phyloP scores from a whole-genome alignment of 2,888 invertebrate species.

The Ochropleura plecta region DNA sequence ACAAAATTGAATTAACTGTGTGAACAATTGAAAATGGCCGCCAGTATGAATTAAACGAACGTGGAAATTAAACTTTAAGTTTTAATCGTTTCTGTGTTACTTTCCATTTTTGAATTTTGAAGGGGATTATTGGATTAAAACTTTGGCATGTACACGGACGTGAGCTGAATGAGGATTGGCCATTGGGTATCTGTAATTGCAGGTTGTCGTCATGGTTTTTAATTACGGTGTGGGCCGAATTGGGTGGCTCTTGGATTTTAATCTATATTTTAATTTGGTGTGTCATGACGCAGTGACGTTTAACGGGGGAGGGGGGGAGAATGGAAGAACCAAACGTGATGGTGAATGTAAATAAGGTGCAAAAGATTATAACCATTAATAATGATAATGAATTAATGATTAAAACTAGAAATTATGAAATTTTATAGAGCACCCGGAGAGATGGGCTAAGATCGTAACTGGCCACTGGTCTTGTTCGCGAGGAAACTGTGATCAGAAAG shows the following conservation, averaged over 20 bases:
- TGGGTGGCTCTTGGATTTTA: slow-evolving; percentile 1
- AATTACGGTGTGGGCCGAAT: slow-evolving; percentile 27
- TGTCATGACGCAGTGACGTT: no score
- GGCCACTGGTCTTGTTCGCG: no score
- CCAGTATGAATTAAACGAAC: slow-evolving; percentile 42
- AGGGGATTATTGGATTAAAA: slow-evolving; percentile 61
- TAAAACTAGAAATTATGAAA: neutral
- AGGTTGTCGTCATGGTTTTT: slow-evolving; percentile 41
- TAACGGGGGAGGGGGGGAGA: no score
- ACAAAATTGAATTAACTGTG: slow-evolving; percentile 70
- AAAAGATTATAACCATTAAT: no score
- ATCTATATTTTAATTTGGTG: slow-evolving; percentile 3
- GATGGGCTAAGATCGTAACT: no score
- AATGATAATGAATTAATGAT: no score
- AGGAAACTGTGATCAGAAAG: no score
- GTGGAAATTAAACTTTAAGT: slow-evolving; percentile 60
- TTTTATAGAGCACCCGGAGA: no score
- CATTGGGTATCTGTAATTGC: slow-evolving; percentile 38
- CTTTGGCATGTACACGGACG: slow-evolving; percentile 46
- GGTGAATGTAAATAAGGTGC: no score
- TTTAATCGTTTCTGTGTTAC: slow-evolving; percentile 55
- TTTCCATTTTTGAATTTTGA: slow-evolving; percentile 55
- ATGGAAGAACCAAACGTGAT: no score
- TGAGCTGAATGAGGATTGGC: slow-evolving; percentile 30
- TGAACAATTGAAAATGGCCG: slow-evolving; percentile 68